phyloP scores from a whole-genome alignment of 2,113 vertebrate species.

The Pitta sordida region DNA sequence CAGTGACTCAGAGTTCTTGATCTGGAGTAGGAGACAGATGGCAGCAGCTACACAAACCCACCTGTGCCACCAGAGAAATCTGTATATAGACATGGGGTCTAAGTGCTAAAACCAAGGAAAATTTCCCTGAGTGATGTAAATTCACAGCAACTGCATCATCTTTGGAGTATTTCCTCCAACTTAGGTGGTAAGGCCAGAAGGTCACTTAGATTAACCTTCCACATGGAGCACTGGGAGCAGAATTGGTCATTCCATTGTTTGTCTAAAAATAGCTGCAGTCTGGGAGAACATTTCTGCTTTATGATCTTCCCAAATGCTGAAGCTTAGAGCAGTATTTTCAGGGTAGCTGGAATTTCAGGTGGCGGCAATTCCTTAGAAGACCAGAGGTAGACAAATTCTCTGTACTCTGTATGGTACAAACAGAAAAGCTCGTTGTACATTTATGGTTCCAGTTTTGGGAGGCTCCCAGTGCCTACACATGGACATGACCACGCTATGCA shows the following conservation, averaged over 20 bases:
- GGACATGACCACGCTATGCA: background rate
- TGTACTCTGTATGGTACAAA: accelerated
- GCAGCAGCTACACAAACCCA: background rate
- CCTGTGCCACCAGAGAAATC: background rate
- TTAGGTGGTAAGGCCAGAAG: background rate
- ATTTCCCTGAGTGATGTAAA: background rate
- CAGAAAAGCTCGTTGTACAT: background rate
- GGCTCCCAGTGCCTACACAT: background rate
- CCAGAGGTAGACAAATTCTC: background rate
- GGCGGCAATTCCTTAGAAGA: background rate
- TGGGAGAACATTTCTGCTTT: background rate
- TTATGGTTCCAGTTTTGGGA: background rate
- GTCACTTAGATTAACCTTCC: background rate
- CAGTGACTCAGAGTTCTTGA: background rate
- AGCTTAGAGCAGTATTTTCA: background rate
- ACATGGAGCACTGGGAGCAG: background rate
- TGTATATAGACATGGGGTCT: background rate
- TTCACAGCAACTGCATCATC: background rate
- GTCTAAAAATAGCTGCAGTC: background rate
- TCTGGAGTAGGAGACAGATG: background rate
- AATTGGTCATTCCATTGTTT: background rate
- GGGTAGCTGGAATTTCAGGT: background rate
- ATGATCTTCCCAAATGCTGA: background rate
- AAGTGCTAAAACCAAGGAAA: background rate
- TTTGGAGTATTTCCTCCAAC: background rate